A percentile compares a stretch with the other conserved stretches of the same genome.
These are phyloP conservation scores for Myrmecophaga tridactyla DNA, from an alignment of 2,113 vertebrate genomes.

Conservation along the genomic window DNA sequence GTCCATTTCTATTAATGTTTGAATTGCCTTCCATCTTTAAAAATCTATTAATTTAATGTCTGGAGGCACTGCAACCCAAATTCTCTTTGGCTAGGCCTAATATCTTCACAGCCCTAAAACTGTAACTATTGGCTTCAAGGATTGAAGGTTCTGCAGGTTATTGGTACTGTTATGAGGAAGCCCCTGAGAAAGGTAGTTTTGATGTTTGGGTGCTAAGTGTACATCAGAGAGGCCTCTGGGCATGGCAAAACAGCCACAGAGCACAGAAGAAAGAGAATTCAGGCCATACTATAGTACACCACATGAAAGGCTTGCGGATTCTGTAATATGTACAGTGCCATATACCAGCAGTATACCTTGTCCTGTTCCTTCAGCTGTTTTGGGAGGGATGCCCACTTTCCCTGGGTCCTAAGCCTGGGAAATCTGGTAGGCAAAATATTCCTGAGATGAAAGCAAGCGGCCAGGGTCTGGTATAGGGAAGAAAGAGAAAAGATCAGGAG, in stretches of 20 bases:
- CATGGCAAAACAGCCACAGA: neutral
- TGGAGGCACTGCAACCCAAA: neutral
- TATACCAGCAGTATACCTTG: neutral
- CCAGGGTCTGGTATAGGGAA: neutral
- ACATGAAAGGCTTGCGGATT: neutral
- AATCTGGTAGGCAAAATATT: neutral
- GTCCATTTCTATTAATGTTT: slow-evolving; percentile 34
- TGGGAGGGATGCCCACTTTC: neutral
- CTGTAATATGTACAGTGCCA: neutral
- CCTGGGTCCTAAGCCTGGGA: neutral
- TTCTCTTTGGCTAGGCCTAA: slow-evolving; percentile 15
- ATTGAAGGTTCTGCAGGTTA: slow-evolving; percentile 8
- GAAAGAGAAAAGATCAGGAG: neutral
- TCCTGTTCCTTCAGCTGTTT: neutral
- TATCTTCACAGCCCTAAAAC: neutral
- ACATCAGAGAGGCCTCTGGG: neutral
- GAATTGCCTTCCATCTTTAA: neutral
- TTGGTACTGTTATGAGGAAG: neutral
- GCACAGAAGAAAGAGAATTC: neutral
- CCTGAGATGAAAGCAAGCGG: neutral
- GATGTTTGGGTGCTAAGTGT: neutral
- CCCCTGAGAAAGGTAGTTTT: slow-evolving; percentile 23
- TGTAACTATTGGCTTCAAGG: slow-evolving; percentile 2
- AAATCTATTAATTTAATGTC: slow-evolving; percentile 13
- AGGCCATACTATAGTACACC: neutral